Evolutionary conservation across 2,113 vertebrate species (phyloP).

Genomic region (Epinephelus lanceolatus): DNA sequence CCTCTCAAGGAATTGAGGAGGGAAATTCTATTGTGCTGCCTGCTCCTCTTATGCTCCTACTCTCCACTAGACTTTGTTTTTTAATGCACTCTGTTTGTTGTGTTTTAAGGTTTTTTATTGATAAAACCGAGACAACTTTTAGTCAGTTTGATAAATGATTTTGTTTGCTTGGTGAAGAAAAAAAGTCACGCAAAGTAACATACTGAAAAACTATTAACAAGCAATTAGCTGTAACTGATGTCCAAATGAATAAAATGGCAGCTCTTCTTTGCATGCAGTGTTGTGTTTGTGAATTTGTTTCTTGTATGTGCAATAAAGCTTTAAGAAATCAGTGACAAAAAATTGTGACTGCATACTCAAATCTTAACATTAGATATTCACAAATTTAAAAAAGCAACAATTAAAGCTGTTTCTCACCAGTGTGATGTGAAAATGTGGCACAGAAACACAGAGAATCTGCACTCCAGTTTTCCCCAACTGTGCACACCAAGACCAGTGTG

Average conservation of each 20-base stretch:
- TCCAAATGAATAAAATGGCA: not conserved
- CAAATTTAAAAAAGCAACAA: no score
- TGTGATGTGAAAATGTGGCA: no score
- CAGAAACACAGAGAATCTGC: no score
- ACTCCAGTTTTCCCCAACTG: no score
- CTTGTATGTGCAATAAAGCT: constrained; percentile 34
- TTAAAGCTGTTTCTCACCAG: no score
- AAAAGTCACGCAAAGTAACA: not conserved
- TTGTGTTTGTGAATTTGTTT: constrained; percentile 18
- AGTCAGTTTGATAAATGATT: not conserved
- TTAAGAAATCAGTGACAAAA: not conserved
- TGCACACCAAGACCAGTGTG: no score
- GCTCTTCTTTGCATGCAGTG: constrained; percentile 21
- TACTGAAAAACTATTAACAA: not conserved
- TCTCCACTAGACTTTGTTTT: not conserved
- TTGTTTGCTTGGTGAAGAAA: not conserved
- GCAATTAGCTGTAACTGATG: not conserved
- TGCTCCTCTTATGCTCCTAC: not conserved
- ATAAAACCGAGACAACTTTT: not conserved
- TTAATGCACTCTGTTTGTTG: not conserved
- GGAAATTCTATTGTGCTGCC: not conserved
- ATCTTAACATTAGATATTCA: no score
- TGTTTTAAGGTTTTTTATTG: not conserved
- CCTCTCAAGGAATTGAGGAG: not conserved
- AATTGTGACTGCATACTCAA: not conserved